A percentile compares a stretch with the other conserved stretches of the same genome.
phyloP scores from a whole-genome alignment of 2,888 invertebrate genomes.

The Globia sparganii region DNA sequence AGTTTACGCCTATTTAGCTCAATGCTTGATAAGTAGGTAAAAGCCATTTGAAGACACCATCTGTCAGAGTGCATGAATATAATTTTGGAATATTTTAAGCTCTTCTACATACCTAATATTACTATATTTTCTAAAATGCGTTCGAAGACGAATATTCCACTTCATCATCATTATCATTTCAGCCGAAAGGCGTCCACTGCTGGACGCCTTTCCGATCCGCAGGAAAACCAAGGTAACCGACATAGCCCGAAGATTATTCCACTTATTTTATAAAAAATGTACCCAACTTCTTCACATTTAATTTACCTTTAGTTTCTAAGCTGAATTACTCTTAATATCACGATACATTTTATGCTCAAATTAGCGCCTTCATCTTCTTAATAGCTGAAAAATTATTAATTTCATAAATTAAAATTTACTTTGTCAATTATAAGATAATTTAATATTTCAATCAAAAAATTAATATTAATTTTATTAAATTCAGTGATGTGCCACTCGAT shows the following conservation, averaged over 20 bases:
- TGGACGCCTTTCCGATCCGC: no score
- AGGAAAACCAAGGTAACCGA: neutral
- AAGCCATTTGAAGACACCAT: neutral
- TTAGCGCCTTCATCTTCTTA: constrained; percentile 8
- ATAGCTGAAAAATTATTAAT: constrained; percentile 46
- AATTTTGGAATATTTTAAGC: neutral
- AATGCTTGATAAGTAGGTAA: neutral
- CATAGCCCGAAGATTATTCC: neutral
- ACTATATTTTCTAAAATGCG: neutral
- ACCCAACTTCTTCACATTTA: neutral
- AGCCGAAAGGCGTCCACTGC: no score
- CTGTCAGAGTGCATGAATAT: neutral
- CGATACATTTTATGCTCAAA: constrained; percentile 7
- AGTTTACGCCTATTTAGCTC: neutral
- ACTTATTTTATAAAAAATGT: neutral
- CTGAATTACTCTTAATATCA: neutral
- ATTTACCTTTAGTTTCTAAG: neutral
- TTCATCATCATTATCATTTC: no score
- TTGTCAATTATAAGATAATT: constrained; percentile 50
- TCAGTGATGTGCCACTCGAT: constrained; percentile 32
- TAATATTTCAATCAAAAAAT: constrained; percentile 48
- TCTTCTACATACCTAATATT: neutral
- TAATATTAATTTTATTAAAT: constrained; percentile 31
- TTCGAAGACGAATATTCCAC: neutral
- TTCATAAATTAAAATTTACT: constrained; percentile 56